Evolutionary conservation across 2,888 invertebrate genomes (phyloP).

Genomic region (Phalera bucephala): DNA sequence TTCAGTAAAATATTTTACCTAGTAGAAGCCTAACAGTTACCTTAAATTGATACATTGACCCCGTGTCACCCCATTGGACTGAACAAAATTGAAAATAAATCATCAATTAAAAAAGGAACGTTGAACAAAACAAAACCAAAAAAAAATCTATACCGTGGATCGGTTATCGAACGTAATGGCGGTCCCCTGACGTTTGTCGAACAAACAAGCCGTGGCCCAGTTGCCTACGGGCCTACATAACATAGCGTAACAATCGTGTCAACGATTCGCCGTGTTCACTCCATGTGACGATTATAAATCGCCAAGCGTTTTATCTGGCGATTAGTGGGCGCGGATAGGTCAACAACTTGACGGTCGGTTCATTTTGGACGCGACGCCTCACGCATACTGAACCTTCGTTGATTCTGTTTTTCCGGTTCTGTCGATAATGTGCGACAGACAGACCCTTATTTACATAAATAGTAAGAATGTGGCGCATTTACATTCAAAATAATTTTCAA

Average conservation of each 20-base stretch:
- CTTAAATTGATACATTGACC: no score
- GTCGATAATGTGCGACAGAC: no score
- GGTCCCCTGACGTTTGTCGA: conserved; percentile 15
- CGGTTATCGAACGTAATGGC: conserved; percentile 15
- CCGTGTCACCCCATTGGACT: no score
- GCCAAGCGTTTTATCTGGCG: conserved; percentile 15
- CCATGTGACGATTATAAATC: conserved; percentile 20
- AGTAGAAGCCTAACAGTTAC: no score
- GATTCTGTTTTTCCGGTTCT: conserved; percentile 1
- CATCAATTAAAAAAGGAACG: no score
- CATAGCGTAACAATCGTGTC: conserved; percentile 42
- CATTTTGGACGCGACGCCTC: conserved; percentile 12
- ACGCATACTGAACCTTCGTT: conserved; percentile 22
- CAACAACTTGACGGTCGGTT: conserved; percentile 19
- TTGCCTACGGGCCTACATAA: conserved; percentile 36
- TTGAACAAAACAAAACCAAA: no score
- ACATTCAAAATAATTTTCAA: no score
- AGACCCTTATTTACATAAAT: no score
- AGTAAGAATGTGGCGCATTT: no score
- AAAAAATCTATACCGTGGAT: no score
- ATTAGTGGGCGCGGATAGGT: conserved; percentile 21
- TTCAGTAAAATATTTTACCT: no score
- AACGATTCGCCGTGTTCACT: conserved; percentile 28
- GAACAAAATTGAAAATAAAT: no score
- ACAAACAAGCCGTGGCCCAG: conserved; percentile 35